phyloP scores from a whole-genome alignment of 2,113 vertebrate genomes.

The Cromileptes altivelis region DNA sequence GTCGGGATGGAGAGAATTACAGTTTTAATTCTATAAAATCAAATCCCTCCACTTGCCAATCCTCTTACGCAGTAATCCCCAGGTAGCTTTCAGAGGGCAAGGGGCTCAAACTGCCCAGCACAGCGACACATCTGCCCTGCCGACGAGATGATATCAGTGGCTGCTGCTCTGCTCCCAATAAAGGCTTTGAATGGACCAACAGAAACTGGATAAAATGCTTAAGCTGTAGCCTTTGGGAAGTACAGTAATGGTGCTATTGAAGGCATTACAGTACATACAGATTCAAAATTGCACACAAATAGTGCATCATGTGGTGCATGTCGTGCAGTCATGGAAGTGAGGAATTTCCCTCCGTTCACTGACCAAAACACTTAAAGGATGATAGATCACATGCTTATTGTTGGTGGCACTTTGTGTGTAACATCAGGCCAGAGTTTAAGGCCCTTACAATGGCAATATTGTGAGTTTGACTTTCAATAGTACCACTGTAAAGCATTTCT shows the following conservation, averaged over 20 bases:
- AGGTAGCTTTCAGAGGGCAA: slow-evolving; percentile 78
- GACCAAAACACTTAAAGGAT: neutral
- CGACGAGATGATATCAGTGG: slow-evolving; percentile 38
- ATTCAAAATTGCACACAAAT: neutral
- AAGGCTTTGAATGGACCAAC: slow-evolving; percentile 44
- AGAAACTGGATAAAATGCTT: slow-evolving; percentile 17
- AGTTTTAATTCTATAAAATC: slow-evolving; percentile 80
- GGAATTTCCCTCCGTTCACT: neutral
- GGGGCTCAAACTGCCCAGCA: slow-evolving; percentile 58
- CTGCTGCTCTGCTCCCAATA: slow-evolving; percentile 37
- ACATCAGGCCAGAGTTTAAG: neutral
- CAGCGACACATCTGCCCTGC: slow-evolving; percentile 72
- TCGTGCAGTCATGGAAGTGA: neutral
- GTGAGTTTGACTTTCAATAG: neutral
- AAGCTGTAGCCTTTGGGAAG: neutral
- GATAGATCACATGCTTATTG: slow-evolving; percentile 3
- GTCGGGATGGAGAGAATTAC: slow-evolving; percentile 70
- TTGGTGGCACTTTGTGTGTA: slow-evolving; percentile 1
- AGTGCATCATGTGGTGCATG: neutral
- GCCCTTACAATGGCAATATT: neutral
- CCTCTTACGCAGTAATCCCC: slow-evolving; percentile 80
- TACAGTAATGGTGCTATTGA: neutral
- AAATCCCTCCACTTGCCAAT: slow-evolving; percentile 79
- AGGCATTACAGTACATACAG: neutral
- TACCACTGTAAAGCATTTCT: neutral